Evolutionary conservation across 2,888 invertebrate species (phyloP).

Genomic region (Meliscaeva auricollis): DNA sequence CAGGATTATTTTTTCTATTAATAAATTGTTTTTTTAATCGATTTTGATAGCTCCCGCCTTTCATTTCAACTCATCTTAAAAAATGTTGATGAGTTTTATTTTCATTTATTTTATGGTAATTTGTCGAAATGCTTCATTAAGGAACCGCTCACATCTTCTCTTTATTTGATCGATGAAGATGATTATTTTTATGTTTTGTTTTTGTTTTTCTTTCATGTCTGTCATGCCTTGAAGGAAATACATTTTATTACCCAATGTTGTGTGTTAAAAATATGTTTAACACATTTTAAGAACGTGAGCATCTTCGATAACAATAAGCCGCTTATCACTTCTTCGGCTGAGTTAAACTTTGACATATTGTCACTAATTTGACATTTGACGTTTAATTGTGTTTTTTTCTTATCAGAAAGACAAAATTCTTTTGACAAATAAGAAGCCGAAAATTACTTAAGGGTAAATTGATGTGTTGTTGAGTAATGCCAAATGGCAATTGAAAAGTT

Average conservation of each 20-base stretch:
- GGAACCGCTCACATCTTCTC: conserved; percentile 21
- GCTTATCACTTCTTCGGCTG: conserved; percentile 24
- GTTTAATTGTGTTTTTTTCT: not conserved
- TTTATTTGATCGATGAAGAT: conserved; percentile 10
- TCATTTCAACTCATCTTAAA: not conserved
- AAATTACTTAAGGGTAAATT: not conserved
- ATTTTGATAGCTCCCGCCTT: conserved; percentile 27
- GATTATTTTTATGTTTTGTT: conserved; percentile 4
- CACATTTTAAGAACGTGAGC: conserved; percentile 3
- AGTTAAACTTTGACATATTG: conserved; percentile 30
- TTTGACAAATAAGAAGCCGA: not conserved
- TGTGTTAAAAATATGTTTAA: conserved; percentile 29
- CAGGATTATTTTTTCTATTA: conserved; percentile 31
- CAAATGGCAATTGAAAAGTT: not conserved
- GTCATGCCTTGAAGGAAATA: not conserved
- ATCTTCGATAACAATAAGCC: not conserved
- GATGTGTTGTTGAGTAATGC: not conserved
- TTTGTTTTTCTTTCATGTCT: not conserved
- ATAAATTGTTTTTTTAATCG: conserved; percentile 40
- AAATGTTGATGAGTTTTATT: not conserved
- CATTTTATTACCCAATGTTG: conserved; percentile 1
- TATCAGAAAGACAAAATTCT: not conserved
- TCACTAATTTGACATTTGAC: conserved; percentile 27
- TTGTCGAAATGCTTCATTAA: conserved; percentile 38
- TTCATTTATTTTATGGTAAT: conserved; percentile 27